phyloP scores from a whole-genome alignment of 2,113 vertebrate species.

The Labeo rohita region DNA sequence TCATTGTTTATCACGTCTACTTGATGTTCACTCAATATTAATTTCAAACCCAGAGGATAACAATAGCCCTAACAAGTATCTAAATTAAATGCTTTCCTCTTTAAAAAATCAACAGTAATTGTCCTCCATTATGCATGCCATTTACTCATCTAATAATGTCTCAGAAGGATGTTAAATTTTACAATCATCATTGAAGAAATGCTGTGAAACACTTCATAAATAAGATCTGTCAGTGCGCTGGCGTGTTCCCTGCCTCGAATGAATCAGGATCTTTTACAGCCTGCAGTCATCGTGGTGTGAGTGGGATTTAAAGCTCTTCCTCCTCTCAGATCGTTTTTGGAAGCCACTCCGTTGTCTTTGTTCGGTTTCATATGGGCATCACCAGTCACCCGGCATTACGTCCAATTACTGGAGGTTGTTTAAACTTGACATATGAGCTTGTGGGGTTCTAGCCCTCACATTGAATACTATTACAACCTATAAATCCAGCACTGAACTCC shows the following conservation, averaged over 20 bases:
- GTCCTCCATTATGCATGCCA: not conserved
- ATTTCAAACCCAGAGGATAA: not conserved
- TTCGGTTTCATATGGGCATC: not conserved
- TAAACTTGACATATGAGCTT: conserved; percentile 39
- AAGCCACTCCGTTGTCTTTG: not conserved
- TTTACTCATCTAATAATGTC: not conserved
- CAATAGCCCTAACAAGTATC: not conserved
- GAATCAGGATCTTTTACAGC: conserved; percentile 23
- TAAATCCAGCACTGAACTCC: conserved; percentile 1
- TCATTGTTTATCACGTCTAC: not conserved
- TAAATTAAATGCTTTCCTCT: not conserved
- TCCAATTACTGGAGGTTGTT: conserved; percentile 30
- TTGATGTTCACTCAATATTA: not conserved
- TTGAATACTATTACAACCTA: conserved; percentile 14
- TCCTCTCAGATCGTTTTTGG: conserved; percentile 14
- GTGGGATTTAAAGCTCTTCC: conserved; percentile 1
- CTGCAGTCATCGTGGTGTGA: not conserved
- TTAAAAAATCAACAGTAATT: not conserved
- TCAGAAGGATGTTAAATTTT: conserved; percentile 1
- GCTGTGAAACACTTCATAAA: conserved; percentile 1
- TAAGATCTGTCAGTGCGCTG: not conserved
- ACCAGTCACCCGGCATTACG: conserved; percentile 2
- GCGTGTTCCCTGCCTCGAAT: not conserved
- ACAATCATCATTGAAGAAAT: not conserved
- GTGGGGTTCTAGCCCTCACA: not conserved